Base-by-base conservation (phyloP, 2,113 vertebrate species). In the Salvator merianae region DNA sequence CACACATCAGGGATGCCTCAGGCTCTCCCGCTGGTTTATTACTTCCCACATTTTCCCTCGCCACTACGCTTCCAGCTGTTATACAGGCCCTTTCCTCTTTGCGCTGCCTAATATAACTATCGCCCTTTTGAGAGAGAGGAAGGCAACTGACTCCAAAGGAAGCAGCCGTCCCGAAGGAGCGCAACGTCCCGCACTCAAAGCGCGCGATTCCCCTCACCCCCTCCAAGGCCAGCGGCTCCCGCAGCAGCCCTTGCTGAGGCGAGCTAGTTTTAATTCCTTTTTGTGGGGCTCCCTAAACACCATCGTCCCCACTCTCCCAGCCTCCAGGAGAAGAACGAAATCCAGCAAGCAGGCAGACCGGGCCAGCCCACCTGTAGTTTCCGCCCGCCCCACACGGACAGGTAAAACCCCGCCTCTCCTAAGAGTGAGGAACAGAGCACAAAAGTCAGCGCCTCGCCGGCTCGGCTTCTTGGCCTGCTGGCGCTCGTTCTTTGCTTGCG, bases 351-450 rank as follows among this genome's bases (percentile, higher is more conserved):
- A 20, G 66, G 66, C 66, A 32, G 66, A 4, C n/a, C 7, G 16
- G 16, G 47, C 47, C 10, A 18, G 66, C 66, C 30, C 66, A 32
- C 66, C 66, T 32, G 30, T 18, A 7, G 53, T 18, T 55, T 55
- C 53, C 53, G 7, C n/a, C 66, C n/a, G 66, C 66, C 66, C n/a
- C 66, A 69, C 66, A n/a, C 66, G n/a, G 66, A 4, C 66, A 69
- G 66, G 66, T 69, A 69, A 69, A 34, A 5, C 30, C 66, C 66
- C 66, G 66, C 66, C 66, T 20, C 30, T 69, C 30, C 5, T 40
- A 30, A 16, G 36, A 12, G 22, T 28, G 36, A 40, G 53, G 53
- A 18, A 6, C 0, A 1, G 0, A 7, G 28, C 26, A 36, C 66
- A 69, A 14, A 5, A 16, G 66, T 10, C 66, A 14, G 14, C 66